Evolutionary conservation across 1,140 invertebrate species (phyloP).

Genomic region (Drosophila triauraria): DNA sequence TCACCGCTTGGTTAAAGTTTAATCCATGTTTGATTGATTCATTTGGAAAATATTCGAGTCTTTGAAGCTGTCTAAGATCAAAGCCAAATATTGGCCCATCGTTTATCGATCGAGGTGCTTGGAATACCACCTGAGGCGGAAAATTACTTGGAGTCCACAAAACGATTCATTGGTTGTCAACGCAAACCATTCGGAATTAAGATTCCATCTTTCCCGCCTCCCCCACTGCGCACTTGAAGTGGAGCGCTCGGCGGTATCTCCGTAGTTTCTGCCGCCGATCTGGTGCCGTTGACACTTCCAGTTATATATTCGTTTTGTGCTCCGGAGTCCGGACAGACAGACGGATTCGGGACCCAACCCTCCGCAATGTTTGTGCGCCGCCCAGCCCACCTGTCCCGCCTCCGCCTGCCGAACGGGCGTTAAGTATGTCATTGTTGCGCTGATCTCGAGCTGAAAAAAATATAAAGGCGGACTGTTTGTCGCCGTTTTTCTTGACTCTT

Average conservation of each 20-base stretch:
- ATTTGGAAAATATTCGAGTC: slow-evolving; percentile 5
- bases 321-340: slow-evolving; percentile 7
- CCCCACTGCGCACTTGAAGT: slow-evolving; percentile 4
- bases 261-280: slow-evolving; percentile 31
- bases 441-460: slow-evolving; percentile 52
- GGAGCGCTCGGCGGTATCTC: slow-evolving; percentile 16
- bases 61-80: slow-evolving; percentile 17
- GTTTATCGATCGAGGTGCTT: slow-evolving; percentile 22
- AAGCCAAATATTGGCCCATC: slow-evolving; percentile 48
- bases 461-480: slow-evolving; percentile 56
- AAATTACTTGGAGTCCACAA: slow-evolving; percentile 51
- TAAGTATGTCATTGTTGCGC: slow-evolving; percentile 77
- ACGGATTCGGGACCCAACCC: slow-evolving; percentile 25
- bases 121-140: slow-evolving; percentile 43
- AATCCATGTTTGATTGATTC: slow-evolving; percentile 16
- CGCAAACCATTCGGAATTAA: slow-evolving; percentile 1
- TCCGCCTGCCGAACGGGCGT: slow-evolving; percentile 70
- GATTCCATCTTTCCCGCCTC: neutral
- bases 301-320: slow-evolving; percentile 45
- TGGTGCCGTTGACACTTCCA: slow-evolving; percentile 52
- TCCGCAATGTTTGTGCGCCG: slow-evolving; percentile 23
- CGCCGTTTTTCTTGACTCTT: slow-evolving; percentile 77
- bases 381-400: slow-evolving; percentile 15
- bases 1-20: neutral
- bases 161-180: slow-evolving; percentile 2